phyloP scores from a whole-genome alignment of 2,113 vertebrate genomes.

The Dasypus novemcinctus region DNA sequence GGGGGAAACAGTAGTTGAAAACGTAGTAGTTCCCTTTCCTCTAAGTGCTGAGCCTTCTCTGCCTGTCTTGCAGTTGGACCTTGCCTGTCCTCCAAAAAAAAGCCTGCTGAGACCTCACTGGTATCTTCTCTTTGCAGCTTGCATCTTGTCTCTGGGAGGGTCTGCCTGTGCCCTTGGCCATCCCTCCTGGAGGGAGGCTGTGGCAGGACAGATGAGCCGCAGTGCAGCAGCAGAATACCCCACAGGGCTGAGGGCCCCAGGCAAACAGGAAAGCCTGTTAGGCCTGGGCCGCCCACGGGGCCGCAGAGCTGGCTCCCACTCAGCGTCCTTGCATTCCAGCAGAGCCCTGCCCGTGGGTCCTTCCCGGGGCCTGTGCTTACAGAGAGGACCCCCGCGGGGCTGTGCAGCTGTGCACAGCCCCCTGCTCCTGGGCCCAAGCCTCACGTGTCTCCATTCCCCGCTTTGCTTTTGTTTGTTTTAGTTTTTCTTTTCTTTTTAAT shows the following conservation, averaged over 20 bases:
- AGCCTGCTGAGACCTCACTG: background rate
- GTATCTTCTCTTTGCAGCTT: background rate
- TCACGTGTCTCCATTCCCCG: background rate
- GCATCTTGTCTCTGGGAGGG: background rate
- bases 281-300: background rate
- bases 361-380: background rate
- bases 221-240: background rate
- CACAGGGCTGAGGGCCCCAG: background rate
- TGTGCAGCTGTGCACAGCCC: background rate
- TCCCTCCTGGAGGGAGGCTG: background rate
- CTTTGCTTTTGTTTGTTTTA: no score
- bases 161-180: background rate
- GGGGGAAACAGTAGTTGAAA: background rate
- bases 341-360: background rate
- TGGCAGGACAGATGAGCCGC: background rate
- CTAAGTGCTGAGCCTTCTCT: background rate
- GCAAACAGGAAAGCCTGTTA: constrained; percentile 64
- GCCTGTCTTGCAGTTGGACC: background rate
- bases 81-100: background rate
- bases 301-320: constrained; percentile 6
- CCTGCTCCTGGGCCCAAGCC: constrained; percentile 42
- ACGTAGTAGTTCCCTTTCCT: background rate
- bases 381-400: background rate
- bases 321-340: constrained; percentile 33
- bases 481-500: fast-evolving